phyloP scores from a whole-genome alignment of 2,113 vertebrate genomes.

The Strix aluco region DNA sequence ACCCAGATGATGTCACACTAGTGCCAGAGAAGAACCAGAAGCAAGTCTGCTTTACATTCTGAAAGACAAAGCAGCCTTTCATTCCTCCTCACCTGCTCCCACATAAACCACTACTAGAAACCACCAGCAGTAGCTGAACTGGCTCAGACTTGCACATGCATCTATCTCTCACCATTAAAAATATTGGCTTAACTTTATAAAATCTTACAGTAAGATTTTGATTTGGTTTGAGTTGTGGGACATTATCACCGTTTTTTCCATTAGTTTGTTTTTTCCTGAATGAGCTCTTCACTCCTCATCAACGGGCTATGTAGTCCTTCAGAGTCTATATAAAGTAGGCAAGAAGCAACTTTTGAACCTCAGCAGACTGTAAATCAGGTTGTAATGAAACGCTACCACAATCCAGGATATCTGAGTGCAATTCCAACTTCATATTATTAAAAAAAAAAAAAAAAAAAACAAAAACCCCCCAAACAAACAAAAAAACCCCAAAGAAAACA shows the following conservation, averaged over 20 bases:
- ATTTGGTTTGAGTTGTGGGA: neutral
- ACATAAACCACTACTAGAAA: neutral
- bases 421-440: too few relatives aligned
- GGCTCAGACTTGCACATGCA: neutral
- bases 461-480: too few relatives aligned
- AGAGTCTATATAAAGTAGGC: neutral
- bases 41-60: neutral
- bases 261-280: neutral
- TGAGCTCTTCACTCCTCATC: neutral
- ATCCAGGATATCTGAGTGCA: neutral
- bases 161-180: neutral
- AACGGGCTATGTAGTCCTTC: neutral
- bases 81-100: slow-evolving; percentile 12
- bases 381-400: neutral
- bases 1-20: neutral
- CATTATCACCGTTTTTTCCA: neutral
- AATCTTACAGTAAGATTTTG: neutral
- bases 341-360: neutral
- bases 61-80: neutral
- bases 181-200: neutral
- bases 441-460: neutral
- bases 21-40: slow-evolving; percentile 41
- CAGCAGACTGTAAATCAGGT: neutral
- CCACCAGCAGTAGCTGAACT: neutral
- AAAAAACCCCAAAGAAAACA: neutral